Conservation (phyloP, 2,888 invertebrate genomes). For the Drosophila sordidula region DNA sequence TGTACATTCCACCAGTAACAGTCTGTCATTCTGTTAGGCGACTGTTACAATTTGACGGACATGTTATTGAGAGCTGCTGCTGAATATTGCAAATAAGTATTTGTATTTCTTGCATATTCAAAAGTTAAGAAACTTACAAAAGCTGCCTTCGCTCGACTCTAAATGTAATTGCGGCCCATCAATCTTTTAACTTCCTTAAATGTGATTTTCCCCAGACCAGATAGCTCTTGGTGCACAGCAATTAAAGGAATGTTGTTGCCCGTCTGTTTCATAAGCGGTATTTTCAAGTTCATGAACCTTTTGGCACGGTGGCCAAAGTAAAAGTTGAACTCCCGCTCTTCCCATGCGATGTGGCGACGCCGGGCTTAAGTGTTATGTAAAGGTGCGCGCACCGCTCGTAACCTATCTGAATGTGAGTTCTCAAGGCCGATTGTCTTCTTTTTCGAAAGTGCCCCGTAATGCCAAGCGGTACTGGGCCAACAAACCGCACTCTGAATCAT, state of each 20-base stretch:
- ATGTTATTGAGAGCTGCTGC: background rate
- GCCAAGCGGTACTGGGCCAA: conserved; percentile 13
- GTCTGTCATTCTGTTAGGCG: background rate
- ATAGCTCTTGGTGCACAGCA: background rate
- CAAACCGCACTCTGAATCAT: conserved; percentile 4
- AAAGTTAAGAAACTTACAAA: no score
- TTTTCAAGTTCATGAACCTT: conserved; percentile 67
- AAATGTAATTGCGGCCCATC: background rate
- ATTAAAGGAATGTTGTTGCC: conserved; percentile 7
- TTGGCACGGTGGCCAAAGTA: conserved; percentile 45
- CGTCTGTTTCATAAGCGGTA: conserved; percentile 4
- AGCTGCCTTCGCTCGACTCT: background rate
- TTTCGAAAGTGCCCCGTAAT: conserved; percentile 62
- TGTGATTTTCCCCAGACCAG: background rate
- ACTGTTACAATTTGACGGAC: background rate
- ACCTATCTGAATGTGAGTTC: conserved; percentile 41
- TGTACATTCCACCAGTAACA: background rate
- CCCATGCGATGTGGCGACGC: background rate
- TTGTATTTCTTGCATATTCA: no score
- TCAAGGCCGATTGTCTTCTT: conserved; percentile 64
- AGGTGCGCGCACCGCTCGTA: conserved; percentile 45
- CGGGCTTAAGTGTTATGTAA: conserved; percentile 62
- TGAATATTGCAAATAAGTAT: no score
- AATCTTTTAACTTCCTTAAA: background rate
- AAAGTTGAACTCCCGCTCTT: conserved; percentile 63